phyloP scores from a whole-genome alignment of 37 sponge, comb jelly and placozoan species.

The Aphrocallistes beatrix region DNA sequence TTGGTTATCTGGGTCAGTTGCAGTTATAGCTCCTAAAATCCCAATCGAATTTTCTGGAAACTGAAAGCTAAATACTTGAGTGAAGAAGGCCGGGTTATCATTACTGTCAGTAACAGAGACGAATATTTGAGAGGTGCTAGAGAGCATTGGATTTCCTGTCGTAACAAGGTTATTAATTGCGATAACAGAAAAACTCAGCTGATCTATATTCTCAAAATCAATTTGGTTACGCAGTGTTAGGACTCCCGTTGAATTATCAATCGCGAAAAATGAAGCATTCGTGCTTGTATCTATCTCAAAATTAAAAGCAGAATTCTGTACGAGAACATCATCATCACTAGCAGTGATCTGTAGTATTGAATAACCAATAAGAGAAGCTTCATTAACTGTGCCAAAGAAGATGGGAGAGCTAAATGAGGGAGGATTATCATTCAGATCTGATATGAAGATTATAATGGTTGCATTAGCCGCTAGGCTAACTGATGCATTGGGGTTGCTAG shows the following conservation, averaged over 20 bases:
- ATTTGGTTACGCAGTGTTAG: neutral
- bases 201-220: neutral
- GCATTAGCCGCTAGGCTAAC: neutral
- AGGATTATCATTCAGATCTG: neutral
- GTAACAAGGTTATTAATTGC: neutral
- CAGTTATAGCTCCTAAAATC: neutral
- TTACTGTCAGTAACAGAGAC: neutral
- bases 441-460: neutral
- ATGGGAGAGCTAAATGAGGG: neutral
- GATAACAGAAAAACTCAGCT: neutral
- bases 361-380: neutral
- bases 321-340: neutral
- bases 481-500: neutral
- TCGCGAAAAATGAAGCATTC: neutral
- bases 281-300: neutral
- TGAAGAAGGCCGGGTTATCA: slow-evolving; percentile 10
- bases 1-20: neutral
- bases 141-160: neutral
- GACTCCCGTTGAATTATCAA: neutral
- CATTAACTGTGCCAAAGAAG: neutral
- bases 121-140: neutral
- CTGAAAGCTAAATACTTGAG: neutral
- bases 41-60: neutral
- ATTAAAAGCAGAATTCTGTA: neutral
- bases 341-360: neutral